phyloP scores from a whole-genome alignment of 2,113 vertebrate genomes.

The Chloebia gouldiae region DNA sequence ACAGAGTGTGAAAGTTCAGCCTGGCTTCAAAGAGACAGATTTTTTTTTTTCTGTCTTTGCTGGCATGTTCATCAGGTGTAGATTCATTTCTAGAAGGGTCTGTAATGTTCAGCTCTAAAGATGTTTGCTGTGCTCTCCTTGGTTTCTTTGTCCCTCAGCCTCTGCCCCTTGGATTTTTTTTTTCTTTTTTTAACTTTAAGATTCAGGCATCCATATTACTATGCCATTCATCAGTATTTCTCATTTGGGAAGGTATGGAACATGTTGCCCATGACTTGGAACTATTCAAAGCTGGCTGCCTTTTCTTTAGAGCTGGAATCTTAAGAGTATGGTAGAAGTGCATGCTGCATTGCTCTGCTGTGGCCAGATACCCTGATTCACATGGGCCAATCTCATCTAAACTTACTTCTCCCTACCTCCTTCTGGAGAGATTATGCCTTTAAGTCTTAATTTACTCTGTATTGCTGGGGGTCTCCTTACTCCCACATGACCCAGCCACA shows the following conservation, averaged over 20 bases:
- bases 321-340: background rate
- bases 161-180: background rate
- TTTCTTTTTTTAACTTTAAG: background rate
- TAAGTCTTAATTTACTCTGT: background rate
- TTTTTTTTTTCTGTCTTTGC: background rate
- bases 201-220: background rate
- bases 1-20: background rate
- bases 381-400: background rate
- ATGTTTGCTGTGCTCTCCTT: background rate
- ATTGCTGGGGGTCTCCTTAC: background rate
- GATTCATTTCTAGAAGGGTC: background rate
- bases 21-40: background rate
- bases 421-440: background rate
- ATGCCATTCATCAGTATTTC: background rate
- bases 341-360: accelerated
- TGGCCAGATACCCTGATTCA: too few relatives aligned
- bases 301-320: background rate
- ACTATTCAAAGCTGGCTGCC: background rate
- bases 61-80: background rate
- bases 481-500: background rate
- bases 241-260: background rate
- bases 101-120: background rate
- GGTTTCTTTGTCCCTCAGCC: background rate
- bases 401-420: background rate
- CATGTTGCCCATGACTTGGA: background rate